Percentiles rank a stretch among this genome's conserved stretches.
These are phyloP conservation scores for Paragorgia papillata DNA, from an alignment of 92 coral and sea anemone genomes.

Conservation along the genomic window DNA sequence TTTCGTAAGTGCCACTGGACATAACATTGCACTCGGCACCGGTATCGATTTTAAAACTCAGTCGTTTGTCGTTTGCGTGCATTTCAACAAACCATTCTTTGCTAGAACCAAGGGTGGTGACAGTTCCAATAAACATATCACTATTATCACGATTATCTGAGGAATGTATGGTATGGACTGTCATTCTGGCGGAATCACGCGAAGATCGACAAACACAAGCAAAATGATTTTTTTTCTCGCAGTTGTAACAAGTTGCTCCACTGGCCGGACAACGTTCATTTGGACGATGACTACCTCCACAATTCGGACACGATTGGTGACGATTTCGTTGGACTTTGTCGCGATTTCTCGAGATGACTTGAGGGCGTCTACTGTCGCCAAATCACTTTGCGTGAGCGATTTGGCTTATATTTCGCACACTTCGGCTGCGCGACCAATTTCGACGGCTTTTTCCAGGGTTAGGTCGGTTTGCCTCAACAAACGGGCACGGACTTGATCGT, in stretches of 20 bases:
- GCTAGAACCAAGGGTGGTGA: neutral
- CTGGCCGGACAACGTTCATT: constrained; percentile 3
- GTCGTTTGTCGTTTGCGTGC: neutral
- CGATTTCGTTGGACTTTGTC: neutral
- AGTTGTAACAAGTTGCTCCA: constrained; percentile 10
- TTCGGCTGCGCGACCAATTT: too few relatives aligned
- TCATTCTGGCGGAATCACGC: neutral
- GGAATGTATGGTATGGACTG: neutral
- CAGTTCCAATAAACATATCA: constrained; percentile 19
- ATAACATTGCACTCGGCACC: constrained; percentile 25
- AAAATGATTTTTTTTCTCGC: constrained; percentile 13
- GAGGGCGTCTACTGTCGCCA: neutral
- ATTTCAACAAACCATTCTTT: constrained; percentile 8
- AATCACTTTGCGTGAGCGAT: too few relatives aligned
- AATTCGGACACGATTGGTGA: neutral
- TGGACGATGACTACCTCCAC: constrained; percentile 13
- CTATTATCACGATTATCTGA: neutral
- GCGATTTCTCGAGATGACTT: neutral
- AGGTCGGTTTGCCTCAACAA: too few relatives aligned
- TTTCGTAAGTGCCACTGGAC: neutral
- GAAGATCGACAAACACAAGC: neutral
- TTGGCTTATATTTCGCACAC: too few relatives aligned
- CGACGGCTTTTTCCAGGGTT: too few relatives aligned
- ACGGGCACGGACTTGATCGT: too few relatives aligned
- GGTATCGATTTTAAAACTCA: constrained; percentile 10